Evolutionary conservation across 2,888 invertebrate genomes (phyloP).

Genomic region (Pammene aurita): DNA sequence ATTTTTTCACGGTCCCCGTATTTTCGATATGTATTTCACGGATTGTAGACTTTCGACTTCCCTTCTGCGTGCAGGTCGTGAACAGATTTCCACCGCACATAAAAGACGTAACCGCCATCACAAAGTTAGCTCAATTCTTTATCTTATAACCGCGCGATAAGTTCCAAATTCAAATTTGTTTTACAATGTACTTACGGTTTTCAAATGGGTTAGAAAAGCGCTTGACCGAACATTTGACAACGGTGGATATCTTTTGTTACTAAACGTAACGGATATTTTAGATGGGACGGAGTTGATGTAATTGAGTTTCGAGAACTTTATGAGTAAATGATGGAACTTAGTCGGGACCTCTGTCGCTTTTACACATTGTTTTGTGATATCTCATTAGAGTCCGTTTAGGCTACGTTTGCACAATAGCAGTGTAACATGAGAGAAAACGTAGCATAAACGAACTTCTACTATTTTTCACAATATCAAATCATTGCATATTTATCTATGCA

Average conservation of each 20-base stretch:
- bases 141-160: too few relatives aligned
- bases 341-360: background rate
- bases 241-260: conserved; percentile 6
- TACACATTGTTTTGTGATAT: too few relatives aligned
- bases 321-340: background rate
- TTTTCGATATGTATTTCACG: conserved; percentile 33
- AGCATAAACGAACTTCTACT: too few relatives aligned
- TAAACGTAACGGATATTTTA: conserved; percentile 9
- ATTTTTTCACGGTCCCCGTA: conserved; percentile 37
- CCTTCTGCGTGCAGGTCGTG: conserved; percentile 6
- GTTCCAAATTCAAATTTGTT: too few relatives aligned
- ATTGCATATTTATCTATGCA: too few relatives aligned
- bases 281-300: background rate
- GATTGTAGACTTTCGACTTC: conserved; percentile 13
- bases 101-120: too few relatives aligned
- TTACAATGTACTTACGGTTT: too few relatives aligned
- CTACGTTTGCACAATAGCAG: too few relatives aligned
- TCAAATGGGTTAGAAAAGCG: background rate
- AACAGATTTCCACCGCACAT: background rate
- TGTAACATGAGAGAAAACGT: too few relatives aligned
- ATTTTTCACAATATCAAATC: too few relatives aligned
- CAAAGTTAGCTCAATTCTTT: too few relatives aligned
- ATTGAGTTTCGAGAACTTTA: conserved; percentile 8
- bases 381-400: too few relatives aligned
- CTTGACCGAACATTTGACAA: conserved; percentile 25